A percentile compares a stretch with the other conserved stretches of the same genome.
Evolutionary conservation across 2,113 vertebrate species (phyloP).

Genomic region (Acanthisitta chloris): DNA sequence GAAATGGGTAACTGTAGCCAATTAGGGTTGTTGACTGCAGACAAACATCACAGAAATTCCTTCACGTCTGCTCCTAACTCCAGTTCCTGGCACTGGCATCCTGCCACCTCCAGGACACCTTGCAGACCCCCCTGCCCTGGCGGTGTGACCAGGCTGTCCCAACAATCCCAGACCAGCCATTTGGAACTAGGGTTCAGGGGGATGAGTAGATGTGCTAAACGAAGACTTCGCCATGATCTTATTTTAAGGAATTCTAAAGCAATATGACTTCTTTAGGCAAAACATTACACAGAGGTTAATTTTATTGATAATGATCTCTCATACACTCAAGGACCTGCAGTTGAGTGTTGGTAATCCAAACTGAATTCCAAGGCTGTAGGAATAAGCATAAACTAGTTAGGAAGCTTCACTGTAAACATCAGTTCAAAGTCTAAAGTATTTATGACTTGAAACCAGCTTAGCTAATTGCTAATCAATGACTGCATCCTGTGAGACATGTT

Average conservation of each 20-base stretch:
- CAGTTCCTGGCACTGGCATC: not conserved
- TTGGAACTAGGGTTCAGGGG: not conserved
- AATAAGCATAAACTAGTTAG: not conserved
- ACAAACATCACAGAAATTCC: not conserved
- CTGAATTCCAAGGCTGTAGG: not conserved
- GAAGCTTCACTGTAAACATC: not conserved
- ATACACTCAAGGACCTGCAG: not conserved
- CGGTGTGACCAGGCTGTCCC: not conserved
- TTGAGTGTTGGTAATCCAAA: not conserved
- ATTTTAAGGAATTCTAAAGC: not conserved
- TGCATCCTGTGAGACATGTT: not conserved
- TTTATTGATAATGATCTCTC: not conserved
- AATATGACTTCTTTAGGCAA: not conserved
- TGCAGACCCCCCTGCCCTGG: not conserved
- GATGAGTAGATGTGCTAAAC: not conserved
- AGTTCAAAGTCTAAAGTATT: not conserved
- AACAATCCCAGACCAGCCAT: not conserved
- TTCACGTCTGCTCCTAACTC: not conserved
- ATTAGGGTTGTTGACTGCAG: not conserved
- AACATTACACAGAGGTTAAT: not conserved
- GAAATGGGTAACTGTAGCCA: not conserved
- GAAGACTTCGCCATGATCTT: not conserved
- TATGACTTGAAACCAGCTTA: conserved; percentile 12
- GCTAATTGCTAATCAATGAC: conserved; percentile 27
- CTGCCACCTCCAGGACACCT: not conserved